These are phyloP conservation scores for Corvus hawaiiensis DNA, from an alignment of 2,113 vertebrate species.

Conservation along the genomic window DNA sequence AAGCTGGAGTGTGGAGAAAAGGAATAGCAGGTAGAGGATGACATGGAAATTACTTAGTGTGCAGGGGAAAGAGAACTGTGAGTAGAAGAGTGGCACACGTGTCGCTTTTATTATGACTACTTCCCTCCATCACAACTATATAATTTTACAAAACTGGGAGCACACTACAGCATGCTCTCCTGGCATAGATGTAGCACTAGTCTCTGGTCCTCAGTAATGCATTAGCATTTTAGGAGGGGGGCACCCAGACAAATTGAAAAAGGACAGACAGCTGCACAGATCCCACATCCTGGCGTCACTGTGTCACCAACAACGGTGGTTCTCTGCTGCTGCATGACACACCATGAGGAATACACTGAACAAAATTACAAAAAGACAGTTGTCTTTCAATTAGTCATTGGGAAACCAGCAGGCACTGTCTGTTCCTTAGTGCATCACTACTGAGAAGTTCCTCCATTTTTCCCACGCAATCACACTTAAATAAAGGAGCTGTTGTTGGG, in stretches of 20 bases:
- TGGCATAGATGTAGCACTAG: background rate
- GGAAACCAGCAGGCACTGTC: background rate
- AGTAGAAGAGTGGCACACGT: background rate
- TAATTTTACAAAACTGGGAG: background rate
- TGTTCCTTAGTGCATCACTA: accelerated
- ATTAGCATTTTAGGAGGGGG: background rate
- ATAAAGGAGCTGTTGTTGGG: background rate
- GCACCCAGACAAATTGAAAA: background rate
- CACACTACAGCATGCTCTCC: background rate
- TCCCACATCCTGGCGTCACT: background rate
- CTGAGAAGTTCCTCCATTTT: background rate
- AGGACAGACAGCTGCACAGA: background rate
- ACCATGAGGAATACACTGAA: background rate
- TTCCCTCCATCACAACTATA: background rate
- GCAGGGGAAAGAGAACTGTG: background rate
- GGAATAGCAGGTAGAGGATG: background rate
- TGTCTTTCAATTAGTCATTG: background rate
- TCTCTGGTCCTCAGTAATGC: background rate
- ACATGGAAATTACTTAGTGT: background rate
- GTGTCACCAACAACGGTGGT: accelerated
- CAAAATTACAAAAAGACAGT: background rate
- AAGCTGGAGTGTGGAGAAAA: background rate
- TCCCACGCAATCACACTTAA: background rate
- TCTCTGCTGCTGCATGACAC: accelerated
- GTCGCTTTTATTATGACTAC: background rate